Percentiles rank a stretch among this genome's conserved stretches.
These are phyloP conservation scores for Andricus grossulariae DNA, from an alignment of 1,140 invertebrate genomes.

Conservation along the genomic window DNA sequence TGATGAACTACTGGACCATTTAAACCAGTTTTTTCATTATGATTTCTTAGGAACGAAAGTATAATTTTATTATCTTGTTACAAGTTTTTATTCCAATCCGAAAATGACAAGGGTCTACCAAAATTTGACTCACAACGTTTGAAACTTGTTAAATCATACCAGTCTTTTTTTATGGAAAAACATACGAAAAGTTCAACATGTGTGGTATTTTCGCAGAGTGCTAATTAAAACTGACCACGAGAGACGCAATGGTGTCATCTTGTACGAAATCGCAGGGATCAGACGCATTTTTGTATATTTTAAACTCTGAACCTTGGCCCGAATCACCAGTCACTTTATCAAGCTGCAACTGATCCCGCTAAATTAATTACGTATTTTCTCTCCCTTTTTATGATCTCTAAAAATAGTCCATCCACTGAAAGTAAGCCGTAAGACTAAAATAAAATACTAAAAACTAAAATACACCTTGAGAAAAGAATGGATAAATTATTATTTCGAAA, in stretches of 20 bases:
- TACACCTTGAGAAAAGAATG: too few species aligned
- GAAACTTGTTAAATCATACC: too few species aligned
- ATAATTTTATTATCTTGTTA: too few species aligned
- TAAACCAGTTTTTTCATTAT: too few species aligned
- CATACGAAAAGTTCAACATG: not conserved
- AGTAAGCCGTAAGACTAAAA: not conserved
- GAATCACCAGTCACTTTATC: conserved; percentile 1
- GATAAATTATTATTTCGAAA: too few species aligned
- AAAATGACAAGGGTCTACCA: too few species aligned
- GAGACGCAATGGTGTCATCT: conserved; percentile 27
- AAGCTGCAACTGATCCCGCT: not conserved
- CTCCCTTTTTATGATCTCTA: not conserved
- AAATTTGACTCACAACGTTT: too few species aligned
- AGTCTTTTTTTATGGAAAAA: not conserved
- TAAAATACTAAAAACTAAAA: not conserved
- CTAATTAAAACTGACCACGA: conserved; percentile 18
- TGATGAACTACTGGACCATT: too few species aligned
- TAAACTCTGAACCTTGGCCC: conserved; percentile 11
- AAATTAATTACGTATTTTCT: not conserved
- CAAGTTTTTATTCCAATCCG: too few species aligned
- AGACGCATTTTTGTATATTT: conserved; percentile 10
- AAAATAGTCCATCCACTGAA: not conserved
- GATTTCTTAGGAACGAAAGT: too few species aligned
- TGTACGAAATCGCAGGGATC: conserved; percentile 3
- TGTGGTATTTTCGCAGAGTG: not conserved